These are phyloP conservation scores for Takifugu flavidus DNA, from an alignment of 2,113 vertebrate genomes.

Conservation along the genomic window DNA sequence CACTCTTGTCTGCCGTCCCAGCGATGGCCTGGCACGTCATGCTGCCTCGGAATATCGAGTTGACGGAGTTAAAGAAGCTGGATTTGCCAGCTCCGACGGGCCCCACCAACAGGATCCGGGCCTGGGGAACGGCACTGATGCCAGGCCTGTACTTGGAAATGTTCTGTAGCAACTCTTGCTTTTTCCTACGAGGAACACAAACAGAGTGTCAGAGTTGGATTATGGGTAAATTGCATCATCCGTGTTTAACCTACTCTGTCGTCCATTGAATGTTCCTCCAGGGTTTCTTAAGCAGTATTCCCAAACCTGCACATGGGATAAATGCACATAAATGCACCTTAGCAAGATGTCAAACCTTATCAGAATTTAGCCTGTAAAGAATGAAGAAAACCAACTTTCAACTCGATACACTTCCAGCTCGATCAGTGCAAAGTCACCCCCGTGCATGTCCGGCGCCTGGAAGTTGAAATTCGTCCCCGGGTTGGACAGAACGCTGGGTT, in stretches of 20 bases:
- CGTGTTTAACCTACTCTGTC: conserved; percentile 45
- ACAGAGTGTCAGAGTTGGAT: not conserved
- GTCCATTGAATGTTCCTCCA: conserved; percentile 64
- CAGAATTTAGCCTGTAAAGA: not conserved
- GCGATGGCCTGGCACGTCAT: conserved; percentile 53
- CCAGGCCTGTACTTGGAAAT: conserved; percentile 25
- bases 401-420: conserved; percentile 67
- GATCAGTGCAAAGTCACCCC: conserved; percentile 37
- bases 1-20: conserved; percentile 41
- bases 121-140: conserved; percentile 17
- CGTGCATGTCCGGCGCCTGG: conserved; percentile 48
- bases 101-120: conserved; percentile 39
- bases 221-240: not conserved
- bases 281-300: conserved; percentile 47
- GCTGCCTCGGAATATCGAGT: conserved; percentile 54
- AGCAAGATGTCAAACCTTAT: not conserved
- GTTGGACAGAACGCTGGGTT: not conserved
- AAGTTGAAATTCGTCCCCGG: conserved; percentile 47
- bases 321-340: not conserved
- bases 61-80: conserved; percentile 61
- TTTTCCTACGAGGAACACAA: conserved; percentile 23
- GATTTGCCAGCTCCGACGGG: conserved; percentile 56
- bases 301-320: conserved; percentile 32
- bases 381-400: conserved; percentile 41
- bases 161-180: conserved; percentile 20